Percentiles rank a stretch among this genome's conserved stretches.
These are phyloP conservation scores for Drosophila asahinai DNA, from an alignment of 1,140 invertebrate species.

Conservation along the genomic window DNA sequence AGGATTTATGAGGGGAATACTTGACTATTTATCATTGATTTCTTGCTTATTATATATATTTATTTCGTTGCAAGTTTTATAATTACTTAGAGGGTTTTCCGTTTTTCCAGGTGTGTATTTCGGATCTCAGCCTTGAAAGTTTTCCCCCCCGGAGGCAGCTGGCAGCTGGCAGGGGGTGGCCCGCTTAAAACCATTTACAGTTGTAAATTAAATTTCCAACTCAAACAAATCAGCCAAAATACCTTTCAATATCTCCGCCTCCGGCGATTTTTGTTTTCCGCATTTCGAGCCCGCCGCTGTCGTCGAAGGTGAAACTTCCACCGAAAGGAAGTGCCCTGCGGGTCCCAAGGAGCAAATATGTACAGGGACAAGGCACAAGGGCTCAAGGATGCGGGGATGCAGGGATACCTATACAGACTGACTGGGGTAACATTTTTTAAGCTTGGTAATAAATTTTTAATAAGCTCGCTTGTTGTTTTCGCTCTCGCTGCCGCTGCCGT, in stretches of 20 bases:
- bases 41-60: background rate
- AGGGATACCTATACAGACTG: constrained; percentile 5
- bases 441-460: constrained; percentile 83
- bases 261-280: constrained; percentile 35
- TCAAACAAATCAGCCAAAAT: constrained; percentile 83
- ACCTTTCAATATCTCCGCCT: constrained; percentile 80
- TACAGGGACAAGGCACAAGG: background rate
- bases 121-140: constrained; percentile 6
- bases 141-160: constrained; percentile 3
- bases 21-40: constrained; percentile 13
- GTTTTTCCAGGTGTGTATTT: constrained; percentile 14
- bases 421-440: constrained; percentile 84
- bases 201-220: constrained; percentile 82
- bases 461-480: constrained; percentile 82
- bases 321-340: constrained; percentile 49
- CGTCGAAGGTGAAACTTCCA: constrained; percentile 51
- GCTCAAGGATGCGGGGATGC: background rate
- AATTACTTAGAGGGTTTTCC: background rate
- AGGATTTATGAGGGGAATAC: background rate
- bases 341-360: constrained; percentile 41
- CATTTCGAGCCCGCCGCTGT: constrained; percentile 4
- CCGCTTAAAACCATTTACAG: constrained; percentile 75
- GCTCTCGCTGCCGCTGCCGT: constrained; percentile 26
- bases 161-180: background rate
- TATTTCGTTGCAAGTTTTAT: background rate